phyloP scores from a whole-genome alignment of 2,797 vertebrate genomes.

The Enteromius thamalakanensis region DNA sequence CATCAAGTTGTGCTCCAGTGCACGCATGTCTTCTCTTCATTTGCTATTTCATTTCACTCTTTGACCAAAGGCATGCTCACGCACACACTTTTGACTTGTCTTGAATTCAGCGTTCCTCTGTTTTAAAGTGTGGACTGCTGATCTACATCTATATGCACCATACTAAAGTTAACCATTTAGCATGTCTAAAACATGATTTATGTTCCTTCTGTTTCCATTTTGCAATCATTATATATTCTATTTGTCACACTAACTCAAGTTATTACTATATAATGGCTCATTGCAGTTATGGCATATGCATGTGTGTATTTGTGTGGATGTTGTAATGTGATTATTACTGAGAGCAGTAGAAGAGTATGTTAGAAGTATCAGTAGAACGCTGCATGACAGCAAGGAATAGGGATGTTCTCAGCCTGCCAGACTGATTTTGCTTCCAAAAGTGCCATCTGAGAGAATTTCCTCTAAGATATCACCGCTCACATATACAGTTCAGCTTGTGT shows the following conservation, averaged over 20 bases:
- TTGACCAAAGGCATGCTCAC: constrained; percentile 10
- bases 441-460: not conserved
- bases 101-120: not conserved
- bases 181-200: not conserved
- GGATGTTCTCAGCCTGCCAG: not conserved
- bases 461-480: not conserved
- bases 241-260: constrained; percentile 7
- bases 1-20: constrained; percentile 11
- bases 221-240: not conserved
- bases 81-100: not conserved
- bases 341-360: not conserved
- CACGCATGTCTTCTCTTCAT: not conserved
- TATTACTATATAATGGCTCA: not conserved
- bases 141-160: not conserved
- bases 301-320: not conserved
- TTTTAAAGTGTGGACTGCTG: not conserved
- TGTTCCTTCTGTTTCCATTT: not conserved
- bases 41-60: not conserved
- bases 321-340: constrained; percentile 3
- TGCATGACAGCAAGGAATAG: not conserved
- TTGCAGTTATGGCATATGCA: not conserved
- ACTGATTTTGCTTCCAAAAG: not conserved
- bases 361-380: too few relatives aligned
- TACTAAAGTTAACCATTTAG: not conserved
- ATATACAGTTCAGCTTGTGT: constrained; percentile 18